Conservation (phyloP, 2,113 vertebrate species). For the Microtus pennsylvanicus region DNA sequence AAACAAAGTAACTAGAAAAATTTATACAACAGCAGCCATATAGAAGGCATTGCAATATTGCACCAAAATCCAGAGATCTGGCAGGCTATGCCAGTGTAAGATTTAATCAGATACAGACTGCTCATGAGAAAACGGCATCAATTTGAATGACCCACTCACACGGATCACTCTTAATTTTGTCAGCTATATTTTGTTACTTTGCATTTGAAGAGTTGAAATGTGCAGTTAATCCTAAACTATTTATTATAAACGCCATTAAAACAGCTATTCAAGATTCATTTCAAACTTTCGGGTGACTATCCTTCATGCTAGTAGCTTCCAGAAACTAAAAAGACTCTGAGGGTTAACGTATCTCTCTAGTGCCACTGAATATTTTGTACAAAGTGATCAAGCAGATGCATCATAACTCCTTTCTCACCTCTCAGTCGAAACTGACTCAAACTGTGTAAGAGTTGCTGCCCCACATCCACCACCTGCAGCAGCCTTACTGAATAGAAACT, state of each 20-base stretch:
- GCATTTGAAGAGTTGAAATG: slow-evolving; percentile 65
- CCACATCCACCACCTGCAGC: slow-evolving; percentile 72
- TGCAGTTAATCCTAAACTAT: slow-evolving; percentile 68
- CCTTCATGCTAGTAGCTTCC: slow-evolving; percentile 75
- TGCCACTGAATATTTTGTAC: slow-evolving; percentile 58
- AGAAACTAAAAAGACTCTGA: slow-evolving; percentile 67
- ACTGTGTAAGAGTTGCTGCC: slow-evolving; percentile 68
- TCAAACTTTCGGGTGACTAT: slow-evolving; percentile 65
- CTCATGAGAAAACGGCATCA: slow-evolving; percentile 69
- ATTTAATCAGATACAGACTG: slow-evolving; percentile 66
- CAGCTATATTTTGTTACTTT: slow-evolving; percentile 46
- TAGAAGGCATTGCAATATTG: slow-evolving; percentile 82
- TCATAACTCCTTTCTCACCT: slow-evolving; percentile 64
- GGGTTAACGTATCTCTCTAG: slow-evolving; percentile 23
- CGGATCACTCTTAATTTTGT: slow-evolving; percentile 59
- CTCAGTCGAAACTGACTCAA: slow-evolving; percentile 73
- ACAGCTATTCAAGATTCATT: slow-evolving; percentile 61
- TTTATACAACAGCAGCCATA: slow-evolving; percentile 76
- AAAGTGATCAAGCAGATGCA: slow-evolving; percentile 64
- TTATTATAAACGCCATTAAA: slow-evolving; percentile 69
- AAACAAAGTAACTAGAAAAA: slow-evolving; percentile 63
- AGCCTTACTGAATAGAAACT: slow-evolving; percentile 70
- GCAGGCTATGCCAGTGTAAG: slow-evolving; percentile 69
- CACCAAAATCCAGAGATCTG: slow-evolving; percentile 75
- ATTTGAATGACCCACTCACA: slow-evolving; percentile 60